Evolutionary conservation across 2,888 invertebrate genomes (phyloP).

Genomic region (Latheticus oryzae): DNA sequence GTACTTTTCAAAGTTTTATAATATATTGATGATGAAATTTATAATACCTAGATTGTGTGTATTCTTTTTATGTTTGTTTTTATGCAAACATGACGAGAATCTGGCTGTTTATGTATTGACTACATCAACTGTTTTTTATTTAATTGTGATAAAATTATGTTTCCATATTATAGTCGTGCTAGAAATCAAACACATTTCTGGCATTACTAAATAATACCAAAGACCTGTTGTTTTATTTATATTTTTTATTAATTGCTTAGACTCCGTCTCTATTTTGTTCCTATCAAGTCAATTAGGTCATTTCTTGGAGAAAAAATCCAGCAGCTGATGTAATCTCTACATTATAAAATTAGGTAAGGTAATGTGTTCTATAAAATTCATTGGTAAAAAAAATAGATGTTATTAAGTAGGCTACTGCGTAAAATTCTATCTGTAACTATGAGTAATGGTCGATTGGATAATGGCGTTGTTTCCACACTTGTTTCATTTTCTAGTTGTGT

Average conservation of each 20-base stretch:
- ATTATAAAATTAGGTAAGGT: constrained; percentile 54
- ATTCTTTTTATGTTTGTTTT: constrained; percentile 55
- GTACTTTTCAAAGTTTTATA: constrained; percentile 57
- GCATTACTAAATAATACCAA: constrained; percentile 20
- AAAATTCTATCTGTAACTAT: constrained; percentile 56
- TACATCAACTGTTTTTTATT: constrained; percentile 39
- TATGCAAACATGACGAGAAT: constrained; percentile 53
- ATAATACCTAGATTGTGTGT: constrained; percentile 52
- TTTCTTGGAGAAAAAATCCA: constrained; percentile 4
- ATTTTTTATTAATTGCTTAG: too few species aligned
- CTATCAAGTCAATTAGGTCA: constrained; percentile 26
- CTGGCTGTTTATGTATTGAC: constrained; percentile 50
- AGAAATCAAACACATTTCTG: too few species aligned
- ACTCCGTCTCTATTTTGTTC: constrained; percentile 11
- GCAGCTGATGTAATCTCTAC: constrained; percentile 42
- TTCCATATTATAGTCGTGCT: too few species aligned
- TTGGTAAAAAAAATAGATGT: constrained; percentile 63
- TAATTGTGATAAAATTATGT: constrained; percentile 32
- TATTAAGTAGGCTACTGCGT: constrained; percentile 60
- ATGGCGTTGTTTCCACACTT: constrained; percentile 15
- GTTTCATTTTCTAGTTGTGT: constrained; percentile 10
- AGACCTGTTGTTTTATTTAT: constrained; percentile 7
- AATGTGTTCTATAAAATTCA: constrained; percentile 63
- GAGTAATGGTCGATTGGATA: constrained; percentile 34
- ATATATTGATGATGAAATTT: constrained; percentile 48